Base-by-base conservation (phyloP, 2,888 invertebrate genomes). In the Amorpha juglandis region DNA sequence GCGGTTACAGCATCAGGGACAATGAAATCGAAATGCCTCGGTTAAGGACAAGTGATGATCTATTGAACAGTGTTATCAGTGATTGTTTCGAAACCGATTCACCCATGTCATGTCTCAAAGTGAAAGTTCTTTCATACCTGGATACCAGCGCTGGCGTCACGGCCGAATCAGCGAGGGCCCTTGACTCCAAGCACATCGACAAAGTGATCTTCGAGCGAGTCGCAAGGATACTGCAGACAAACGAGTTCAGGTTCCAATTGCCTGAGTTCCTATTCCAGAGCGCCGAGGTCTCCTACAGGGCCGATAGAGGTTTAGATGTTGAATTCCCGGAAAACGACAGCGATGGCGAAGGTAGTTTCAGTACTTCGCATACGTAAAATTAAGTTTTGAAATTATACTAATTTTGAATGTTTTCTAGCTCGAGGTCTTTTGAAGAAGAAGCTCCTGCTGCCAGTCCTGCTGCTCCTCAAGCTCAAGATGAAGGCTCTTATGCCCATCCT, bases 401-500 rank as follows among this genome's bases (percentile, higher is more conserved):
- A 70, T 70, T 63, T 64, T 21, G 51, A 27, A 76, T 69, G 75
- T 74, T 63, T 91, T 87, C 12, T 87, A 96, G 97, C 96, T 78
- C 96, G 97, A 71, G 97, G 96, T 78, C 93, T 96, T 85, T 93
- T 97, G 79, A 97, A 97, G 94, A 97, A 97, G 93, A 97, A 97
- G 86, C 94, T 97, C 62, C 93, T 97, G 71, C 91, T 97, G 80
- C 97, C 97, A 16, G 94, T 97, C 70, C 90, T 97, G 74, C 91
- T 98, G 74, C 94, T 97, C 63, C 90, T 98, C 78, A 98, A 98
- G 89, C 88, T 98, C 80, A 97, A 97, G 89, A 93, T 97, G 94
- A 97, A 98, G 88, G 96, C 96, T 33, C 87, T 98, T 70, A 96
- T 97, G 95, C 98, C 97, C 48, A 96, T 98, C 78, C 94, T 97